phyloP scores from a whole-genome alignment of 2,888 invertebrate genomes.

The Mythimna lalbum region DNA sequence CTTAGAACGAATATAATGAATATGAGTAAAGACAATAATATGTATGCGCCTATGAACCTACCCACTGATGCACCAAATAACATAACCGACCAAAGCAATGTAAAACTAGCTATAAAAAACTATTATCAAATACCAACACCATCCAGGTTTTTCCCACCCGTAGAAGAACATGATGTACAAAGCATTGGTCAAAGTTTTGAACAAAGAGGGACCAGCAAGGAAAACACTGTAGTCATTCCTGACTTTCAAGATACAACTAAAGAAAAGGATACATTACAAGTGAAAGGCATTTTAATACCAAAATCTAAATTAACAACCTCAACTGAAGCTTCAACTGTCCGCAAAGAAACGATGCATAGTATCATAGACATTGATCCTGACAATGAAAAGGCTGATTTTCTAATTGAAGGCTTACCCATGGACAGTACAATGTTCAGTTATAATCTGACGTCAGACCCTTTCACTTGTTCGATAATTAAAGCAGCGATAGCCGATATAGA shows the following conservation, averaged over 20 bases:
- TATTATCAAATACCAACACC: slow-evolving; percentile 69
- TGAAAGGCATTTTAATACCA: slow-evolving; percentile 70
- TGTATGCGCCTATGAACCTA: slow-evolving; percentile 43
- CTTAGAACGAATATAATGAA: slow-evolving; percentile 70
- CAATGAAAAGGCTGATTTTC: slow-evolving; percentile 74
- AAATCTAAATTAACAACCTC: slow-evolving; percentile 34
- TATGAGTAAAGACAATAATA: slow-evolving; percentile 62
- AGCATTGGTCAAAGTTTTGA: slow-evolving; percentile 67
- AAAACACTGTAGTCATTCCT: slow-evolving; percentile 70
- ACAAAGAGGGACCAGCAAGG: slow-evolving; percentile 62
- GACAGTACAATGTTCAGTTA: slow-evolving; percentile 67
- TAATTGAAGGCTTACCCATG: slow-evolving; percentile 72
- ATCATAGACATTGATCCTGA: slow-evolving; percentile 61
- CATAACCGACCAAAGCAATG: slow-evolving; percentile 43
- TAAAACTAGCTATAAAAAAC: slow-evolving; percentile 65
- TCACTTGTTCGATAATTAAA: slow-evolving; percentile 70
- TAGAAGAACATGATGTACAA: slow-evolving; percentile 68
- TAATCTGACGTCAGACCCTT: slow-evolving; percentile 67
- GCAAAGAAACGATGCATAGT: slow-evolving; percentile 41
- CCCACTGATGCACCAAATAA: slow-evolving; percentile 44
- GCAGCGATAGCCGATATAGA: slow-evolving; percentile 76
- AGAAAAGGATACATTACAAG: slow-evolving; percentile 61
- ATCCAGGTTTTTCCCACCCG: slow-evolving; percentile 76
- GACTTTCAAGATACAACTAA: slow-evolving; percentile 42
- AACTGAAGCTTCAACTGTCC: slow-evolving; percentile 6